Evolutionary conservation across 2,888 invertebrate species (phyloP).

Genomic region (Leucoma salicis): DNA sequence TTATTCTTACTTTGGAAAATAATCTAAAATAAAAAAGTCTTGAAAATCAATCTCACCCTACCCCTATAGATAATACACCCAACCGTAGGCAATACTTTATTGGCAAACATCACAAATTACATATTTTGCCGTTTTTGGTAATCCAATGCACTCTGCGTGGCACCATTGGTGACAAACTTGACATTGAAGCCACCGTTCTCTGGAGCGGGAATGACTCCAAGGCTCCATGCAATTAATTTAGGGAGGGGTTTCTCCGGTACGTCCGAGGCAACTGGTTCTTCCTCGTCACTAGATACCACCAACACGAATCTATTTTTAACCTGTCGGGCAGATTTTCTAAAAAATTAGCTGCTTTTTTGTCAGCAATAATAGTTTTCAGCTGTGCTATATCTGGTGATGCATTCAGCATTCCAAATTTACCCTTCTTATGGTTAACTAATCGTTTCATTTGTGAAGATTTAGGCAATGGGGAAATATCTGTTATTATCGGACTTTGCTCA

Average conservation of each 20-base stretch:
- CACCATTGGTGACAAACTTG: slow-evolving; percentile 5
- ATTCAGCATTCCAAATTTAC: neutral
- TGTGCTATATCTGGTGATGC: neutral
- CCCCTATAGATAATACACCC: neutral
- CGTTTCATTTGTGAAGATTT: neutral
- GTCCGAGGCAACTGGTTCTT: slow-evolving; percentile 5
- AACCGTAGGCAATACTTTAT: neutral
- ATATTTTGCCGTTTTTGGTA: slow-evolving; percentile 3
- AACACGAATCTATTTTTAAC: neutral
- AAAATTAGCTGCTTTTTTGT: neutral
- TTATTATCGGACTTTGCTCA: neutral
- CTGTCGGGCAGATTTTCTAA: neutral
- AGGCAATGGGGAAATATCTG: neutral
- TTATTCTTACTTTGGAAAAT: neutral
- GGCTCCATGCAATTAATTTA: slow-evolving; percentile 4
- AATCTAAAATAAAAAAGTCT: neutral
- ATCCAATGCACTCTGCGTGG: slow-evolving; percentile 3
- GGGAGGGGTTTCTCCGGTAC: neutral
- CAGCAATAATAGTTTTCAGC: neutral
- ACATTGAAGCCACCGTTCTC: slow-evolving; percentile 7
- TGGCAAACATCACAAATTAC: neutral
- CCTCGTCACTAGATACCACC: slow-evolving; percentile 2
- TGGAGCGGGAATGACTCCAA: slow-evolving; percentile 5
- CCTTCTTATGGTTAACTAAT: neutral
- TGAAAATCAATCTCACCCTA: slow-evolving; percentile 3